phyloP scores from a whole-genome alignment of 2,113 vertebrate genomes.

The Acanthochromis polyacanthus region DNA sequence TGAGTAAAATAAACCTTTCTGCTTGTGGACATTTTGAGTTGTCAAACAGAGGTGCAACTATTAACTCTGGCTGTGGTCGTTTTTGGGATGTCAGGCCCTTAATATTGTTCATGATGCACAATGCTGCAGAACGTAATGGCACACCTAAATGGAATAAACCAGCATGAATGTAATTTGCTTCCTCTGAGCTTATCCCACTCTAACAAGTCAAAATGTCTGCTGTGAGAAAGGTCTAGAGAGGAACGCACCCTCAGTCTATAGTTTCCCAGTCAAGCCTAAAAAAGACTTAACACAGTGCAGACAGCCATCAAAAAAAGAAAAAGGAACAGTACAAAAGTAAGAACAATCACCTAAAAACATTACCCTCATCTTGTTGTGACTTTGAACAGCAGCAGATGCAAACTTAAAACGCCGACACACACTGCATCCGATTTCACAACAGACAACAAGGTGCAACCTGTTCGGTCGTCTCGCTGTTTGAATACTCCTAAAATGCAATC shows the following conservation, averaged over 20 bases:
- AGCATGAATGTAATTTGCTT: slow-evolving; percentile 6
- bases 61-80: slow-evolving; percentile 13
- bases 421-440: slow-evolving; percentile 66
- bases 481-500: slow-evolving; percentile 70
- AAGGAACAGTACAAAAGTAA: not conserved
- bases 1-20: slow-evolving; percentile 65
- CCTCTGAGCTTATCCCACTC: not conserved
- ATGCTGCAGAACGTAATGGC: not conserved
- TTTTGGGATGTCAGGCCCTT: slow-evolving; percentile 7
- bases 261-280: slow-evolving; percentile 16
- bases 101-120: not conserved
- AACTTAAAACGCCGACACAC: slow-evolving; percentile 73
- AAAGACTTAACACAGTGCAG: slow-evolving; percentile 39
- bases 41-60: slow-evolving; percentile 18
- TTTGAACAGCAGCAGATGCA: slow-evolving; percentile 64
- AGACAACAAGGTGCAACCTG: slow-evolving; percentile 69
- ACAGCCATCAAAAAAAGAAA: slow-evolving; percentile 42
- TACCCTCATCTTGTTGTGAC: slow-evolving; percentile 1
- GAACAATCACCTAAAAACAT: slow-evolving; percentile 42
- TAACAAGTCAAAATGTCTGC: slow-evolving; percentile 53
- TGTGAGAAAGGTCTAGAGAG: slow-evolving; percentile 49
- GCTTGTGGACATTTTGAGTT: slow-evolving; percentile 42
- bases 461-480: slow-evolving; percentile 58
- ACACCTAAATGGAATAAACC: slow-evolving; percentile 21
- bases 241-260: slow-evolving; percentile 57